Percentiles rank a stretch among this genome's conserved stretches.
phyloP scores from a whole-genome alignment of 2,888 invertebrate species.

The Phoenoteleia sp. region DNA sequence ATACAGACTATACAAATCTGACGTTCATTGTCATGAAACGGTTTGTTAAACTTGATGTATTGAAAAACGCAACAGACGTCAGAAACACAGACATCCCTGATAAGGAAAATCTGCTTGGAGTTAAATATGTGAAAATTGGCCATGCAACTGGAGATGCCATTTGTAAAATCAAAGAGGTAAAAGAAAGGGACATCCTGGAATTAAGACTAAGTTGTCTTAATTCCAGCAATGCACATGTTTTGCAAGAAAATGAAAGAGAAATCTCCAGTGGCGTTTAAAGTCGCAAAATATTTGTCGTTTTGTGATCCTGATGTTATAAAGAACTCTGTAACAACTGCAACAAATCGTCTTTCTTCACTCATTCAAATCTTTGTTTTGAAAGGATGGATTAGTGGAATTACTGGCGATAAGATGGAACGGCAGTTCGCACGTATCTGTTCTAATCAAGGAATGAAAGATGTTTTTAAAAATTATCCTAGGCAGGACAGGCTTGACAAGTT shows the following conservation, averaged over 20 bases:
- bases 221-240: conserved; percentile 25
- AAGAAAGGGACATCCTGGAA: background rate
- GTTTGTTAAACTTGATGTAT: background rate
- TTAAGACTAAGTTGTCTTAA: background rate
- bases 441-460: background rate
- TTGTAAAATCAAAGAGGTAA: background rate
- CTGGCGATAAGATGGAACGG: conserved; percentile 2
- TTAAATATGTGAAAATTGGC: conserved; percentile 10
- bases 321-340: background rate
- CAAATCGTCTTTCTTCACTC: background rate
- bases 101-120: background rate
- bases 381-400: conserved; percentile 15
- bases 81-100: background rate
- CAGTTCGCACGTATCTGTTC: conserved; percentile 15
- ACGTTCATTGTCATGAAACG: background rate
- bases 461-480: conserved; percentile 12
- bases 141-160: background rate
- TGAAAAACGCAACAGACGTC: background rate
- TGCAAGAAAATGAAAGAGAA: conserved; percentile 37
- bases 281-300: conserved; percentile 3
- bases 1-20: conserved; percentile 5
- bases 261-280: conserved; percentile 18
- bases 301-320: conserved; percentile 27
- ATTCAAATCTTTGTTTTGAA: conserved; percentile 9
- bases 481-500: conserved; percentile 36